Evolutionary conservation across 2,888 invertebrate genomes (phyloP).

Genomic region (Trisateles emortualis): DNA sequence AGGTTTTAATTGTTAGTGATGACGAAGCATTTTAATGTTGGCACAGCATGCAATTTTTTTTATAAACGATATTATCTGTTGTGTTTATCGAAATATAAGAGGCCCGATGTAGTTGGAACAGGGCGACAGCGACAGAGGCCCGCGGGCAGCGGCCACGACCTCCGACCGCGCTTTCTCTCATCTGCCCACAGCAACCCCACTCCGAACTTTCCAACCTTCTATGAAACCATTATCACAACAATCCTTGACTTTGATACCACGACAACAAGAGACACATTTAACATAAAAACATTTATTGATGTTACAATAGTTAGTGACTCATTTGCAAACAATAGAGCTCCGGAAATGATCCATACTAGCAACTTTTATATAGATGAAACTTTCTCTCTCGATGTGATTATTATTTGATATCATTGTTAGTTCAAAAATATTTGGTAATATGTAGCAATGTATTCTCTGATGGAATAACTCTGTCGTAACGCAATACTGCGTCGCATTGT

Average conservation of each 20-base stretch:
- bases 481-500: constrained; percentile 25
- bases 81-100: background rate
- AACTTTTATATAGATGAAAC: constrained; percentile 57
- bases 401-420: constrained; percentile 57
- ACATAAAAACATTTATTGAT: constrained; percentile 44
- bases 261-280: constrained; percentile 30
- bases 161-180: constrained; percentile 71
- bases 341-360: constrained; percentile 64
- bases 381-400: constrained; percentile 61
- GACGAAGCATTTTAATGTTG: constrained; percentile 8
- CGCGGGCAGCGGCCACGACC: constrained; percentile 57
- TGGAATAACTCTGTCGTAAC: constrained; percentile 19
- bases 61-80: background rate
- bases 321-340: constrained; percentile 75
- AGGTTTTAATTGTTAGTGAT: constrained; percentile 7
- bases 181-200: constrained; percentile 50
- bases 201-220: constrained; percentile 39
- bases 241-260: constrained; percentile 32
- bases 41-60: background rate
- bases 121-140: constrained; percentile 50
- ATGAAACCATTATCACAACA: constrained; percentile 32
- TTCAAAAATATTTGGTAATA: constrained; percentile 37
- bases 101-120: constrained; percentile 32
- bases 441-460: constrained; percentile 18
- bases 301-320: constrained; percentile 60